Percentiles rank a stretch among this genome's conserved stretches.
These are phyloP conservation scores for Stramonita haemastoma DNA, from an alignment of 2,888 invertebrate species.

Conservation along the genomic window DNA sequence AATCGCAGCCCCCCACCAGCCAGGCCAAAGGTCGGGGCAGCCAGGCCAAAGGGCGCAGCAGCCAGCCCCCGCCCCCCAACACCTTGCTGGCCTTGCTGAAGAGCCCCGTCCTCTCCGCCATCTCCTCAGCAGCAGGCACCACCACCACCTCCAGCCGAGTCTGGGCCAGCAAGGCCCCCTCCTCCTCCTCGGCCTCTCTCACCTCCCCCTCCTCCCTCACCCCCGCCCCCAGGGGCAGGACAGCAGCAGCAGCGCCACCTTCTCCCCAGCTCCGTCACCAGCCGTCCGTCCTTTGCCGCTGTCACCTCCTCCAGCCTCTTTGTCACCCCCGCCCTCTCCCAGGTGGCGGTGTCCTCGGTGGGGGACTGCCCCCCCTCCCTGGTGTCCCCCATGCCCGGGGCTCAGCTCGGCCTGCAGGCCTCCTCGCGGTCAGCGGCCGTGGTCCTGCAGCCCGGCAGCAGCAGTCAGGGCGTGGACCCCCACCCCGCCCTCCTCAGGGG, in stretches of 20 bases:
- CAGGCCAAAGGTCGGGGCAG: not conserved
- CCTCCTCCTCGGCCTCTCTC: not conserved
- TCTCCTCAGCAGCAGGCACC: not conserved
- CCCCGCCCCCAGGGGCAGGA: not conserved
- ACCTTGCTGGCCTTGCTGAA: conserved; percentile 45
- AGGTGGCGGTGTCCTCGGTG: not conserved
- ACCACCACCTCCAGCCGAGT: not conserved
- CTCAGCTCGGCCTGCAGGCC: not conserved
- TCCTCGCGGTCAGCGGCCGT: not conserved
- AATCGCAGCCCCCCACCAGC: not conserved
- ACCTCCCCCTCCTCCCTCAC: not conserved
- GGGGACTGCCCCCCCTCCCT: not conserved
- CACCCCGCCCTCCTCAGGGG: not conserved
- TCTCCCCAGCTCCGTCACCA: no score
- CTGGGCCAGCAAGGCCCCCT: not conserved
- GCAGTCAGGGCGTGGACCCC: not conserved
- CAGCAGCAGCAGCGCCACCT: not conserved
- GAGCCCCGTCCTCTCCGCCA: conserved; percentile 38
- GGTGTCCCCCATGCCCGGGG: not conserved
- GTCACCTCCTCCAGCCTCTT: not conserved
- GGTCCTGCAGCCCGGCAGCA: not conserved
- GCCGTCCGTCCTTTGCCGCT: not conserved
- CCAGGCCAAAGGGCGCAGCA: not conserved
- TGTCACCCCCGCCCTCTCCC: not conserved
- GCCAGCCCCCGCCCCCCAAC: conserved; percentile 16